Conservation (phyloP, 1,140 invertebrate species). For the Ostrea denselamellosa region DNA sequence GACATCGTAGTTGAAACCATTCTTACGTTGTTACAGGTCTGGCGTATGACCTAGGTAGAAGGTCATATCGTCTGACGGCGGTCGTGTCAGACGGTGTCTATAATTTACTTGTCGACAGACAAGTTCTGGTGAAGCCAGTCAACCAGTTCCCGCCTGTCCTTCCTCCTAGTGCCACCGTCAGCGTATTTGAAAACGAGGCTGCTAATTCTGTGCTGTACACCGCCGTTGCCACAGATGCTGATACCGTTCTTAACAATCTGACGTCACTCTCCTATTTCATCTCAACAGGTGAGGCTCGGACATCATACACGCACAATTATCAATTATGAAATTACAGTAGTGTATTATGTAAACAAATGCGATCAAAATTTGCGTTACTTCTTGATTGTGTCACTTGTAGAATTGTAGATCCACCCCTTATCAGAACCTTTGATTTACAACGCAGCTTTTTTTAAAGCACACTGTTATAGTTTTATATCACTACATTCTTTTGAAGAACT, state of each 20-base stretch:
- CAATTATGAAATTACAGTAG: background rate
- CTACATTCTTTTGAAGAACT: too few species aligned
- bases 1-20: background rate
- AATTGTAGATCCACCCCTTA: background rate
- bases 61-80: background rate
- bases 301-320: too few species aligned
- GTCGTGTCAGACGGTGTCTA: background rate
- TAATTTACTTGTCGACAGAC: background rate
- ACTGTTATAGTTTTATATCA: too few species aligned
- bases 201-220: background rate
- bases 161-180: background rate
- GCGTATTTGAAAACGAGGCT: background rate
- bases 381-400: background rate
- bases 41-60: conserved; percentile 3
- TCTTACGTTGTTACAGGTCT: background rate
- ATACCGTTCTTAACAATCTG: background rate
- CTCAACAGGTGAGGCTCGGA: background rate
- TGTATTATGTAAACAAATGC: background rate
- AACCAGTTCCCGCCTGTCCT: background rate
- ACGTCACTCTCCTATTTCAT: background rate
- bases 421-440: background rate
- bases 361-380: background rate
- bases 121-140: background rate
- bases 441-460: too few species aligned
- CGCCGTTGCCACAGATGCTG: background rate